A percentile compares a stretch with the other conserved stretches of the same genome.
Evolutionary conservation across 2,888 invertebrate genomes (phyloP).

Genomic region (Bursaphelenchus okinawaensis): DNA sequence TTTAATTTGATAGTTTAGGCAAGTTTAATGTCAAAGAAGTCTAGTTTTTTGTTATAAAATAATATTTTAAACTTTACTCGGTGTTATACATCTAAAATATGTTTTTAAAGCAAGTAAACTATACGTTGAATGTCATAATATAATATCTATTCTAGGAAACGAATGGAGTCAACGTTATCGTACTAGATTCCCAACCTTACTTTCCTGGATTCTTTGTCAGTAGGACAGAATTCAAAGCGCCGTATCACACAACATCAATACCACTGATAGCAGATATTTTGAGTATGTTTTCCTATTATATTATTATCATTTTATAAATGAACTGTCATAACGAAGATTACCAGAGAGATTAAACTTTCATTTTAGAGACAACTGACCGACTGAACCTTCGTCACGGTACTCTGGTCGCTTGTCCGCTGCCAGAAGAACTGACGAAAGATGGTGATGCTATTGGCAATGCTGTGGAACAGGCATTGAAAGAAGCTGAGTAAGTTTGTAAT

Average conservation of each 20-base stretch:
- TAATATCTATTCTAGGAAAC: constrained; percentile 70
- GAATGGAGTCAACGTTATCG: constrained; percentile 82
- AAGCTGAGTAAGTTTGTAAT: constrained; percentile 1
- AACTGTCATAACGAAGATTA: too few relatives aligned
- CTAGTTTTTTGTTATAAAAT: too few relatives aligned
- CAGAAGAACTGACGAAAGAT: constrained; percentile 63
- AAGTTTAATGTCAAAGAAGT: background rate
- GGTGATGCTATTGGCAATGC: constrained; percentile 67
- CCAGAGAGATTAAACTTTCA: too few relatives aligned
- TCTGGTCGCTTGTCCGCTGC: constrained; percentile 84
- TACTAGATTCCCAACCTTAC: constrained; percentile 67
- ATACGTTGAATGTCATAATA: background rate
- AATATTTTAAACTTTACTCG: too few relatives aligned
- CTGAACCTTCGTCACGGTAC: constrained; percentile 63
- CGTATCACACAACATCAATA: constrained; percentile 68
- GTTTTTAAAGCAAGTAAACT: background rate
- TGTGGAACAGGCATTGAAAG: constrained; percentile 66
- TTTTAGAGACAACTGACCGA: constrained; percentile 43
- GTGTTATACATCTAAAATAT: too few relatives aligned
- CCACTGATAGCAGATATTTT: constrained; percentile 73
- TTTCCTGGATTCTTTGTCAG: constrained; percentile 92
- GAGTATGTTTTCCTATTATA: constrained; percentile 34
- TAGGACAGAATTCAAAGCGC: constrained; percentile 70
- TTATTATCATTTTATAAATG: constrained; percentile 56
- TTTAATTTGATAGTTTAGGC: too few relatives aligned